Conservation (phyloP, 2,113 vertebrate genomes). For the Cebidichthys violaceus region DNA sequence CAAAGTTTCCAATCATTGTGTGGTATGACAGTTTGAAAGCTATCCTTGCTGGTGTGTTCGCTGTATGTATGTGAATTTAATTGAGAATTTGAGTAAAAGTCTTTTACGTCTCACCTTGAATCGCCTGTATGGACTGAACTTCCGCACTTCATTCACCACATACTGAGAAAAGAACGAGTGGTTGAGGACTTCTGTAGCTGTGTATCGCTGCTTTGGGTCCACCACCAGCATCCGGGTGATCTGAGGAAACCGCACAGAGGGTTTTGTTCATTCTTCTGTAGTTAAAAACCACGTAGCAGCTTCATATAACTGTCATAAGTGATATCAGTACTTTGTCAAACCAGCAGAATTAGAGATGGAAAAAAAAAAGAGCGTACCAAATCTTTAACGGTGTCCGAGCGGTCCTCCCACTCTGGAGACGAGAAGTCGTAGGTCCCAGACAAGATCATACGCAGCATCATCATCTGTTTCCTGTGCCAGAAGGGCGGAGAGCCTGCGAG, state of each 20-base stretch:
- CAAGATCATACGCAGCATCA: constrained; percentile 98
- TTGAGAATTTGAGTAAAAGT: not conserved
- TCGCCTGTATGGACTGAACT: constrained; percentile 93
- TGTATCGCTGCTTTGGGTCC: constrained; percentile 87
- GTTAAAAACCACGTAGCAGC: not conserved
- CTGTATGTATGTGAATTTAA: not conserved
- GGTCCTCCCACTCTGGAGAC: constrained; percentile 96
- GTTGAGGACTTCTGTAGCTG: constrained; percentile 87
- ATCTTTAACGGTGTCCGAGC: constrained; percentile 96
- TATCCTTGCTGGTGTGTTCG: not conserved
- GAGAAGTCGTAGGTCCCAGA: constrained; percentile 90
- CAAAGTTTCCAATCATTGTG: not conserved
- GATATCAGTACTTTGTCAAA: not conserved
- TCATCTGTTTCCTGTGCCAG: constrained; percentile 99
- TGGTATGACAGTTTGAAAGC: not conserved
- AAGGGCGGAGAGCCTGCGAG: constrained; percentile 97
- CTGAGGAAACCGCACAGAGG: constrained; percentile 71
- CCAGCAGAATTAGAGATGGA: too few relatives aligned
- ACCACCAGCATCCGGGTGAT: constrained; percentile 94
- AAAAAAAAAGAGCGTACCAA: constrained; percentile 80
- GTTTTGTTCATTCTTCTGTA: not conserved
- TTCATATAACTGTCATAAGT: not conserved
- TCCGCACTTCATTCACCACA: constrained; percentile 90
- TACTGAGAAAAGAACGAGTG: constrained; percentile 99
- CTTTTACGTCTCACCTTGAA: constrained; percentile 88